Percentiles rank a stretch among this genome's conserved stretches.
Evolutionary conservation across 2,113 vertebrate genomes (phyloP).

Genomic region (Podiceps cristatus): DNA sequence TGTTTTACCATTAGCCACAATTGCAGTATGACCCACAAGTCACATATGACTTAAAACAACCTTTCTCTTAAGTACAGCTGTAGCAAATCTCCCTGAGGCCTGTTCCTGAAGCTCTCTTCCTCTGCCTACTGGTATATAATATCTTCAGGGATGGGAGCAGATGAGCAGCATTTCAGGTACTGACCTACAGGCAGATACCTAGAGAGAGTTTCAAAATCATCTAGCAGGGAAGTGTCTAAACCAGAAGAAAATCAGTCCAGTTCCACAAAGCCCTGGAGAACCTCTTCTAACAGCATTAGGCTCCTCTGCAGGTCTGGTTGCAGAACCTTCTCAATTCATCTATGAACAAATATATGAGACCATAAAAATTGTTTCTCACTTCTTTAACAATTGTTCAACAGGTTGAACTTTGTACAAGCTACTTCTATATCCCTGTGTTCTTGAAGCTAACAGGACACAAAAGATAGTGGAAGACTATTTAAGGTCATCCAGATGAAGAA

Average conservation of each 20-base stretch:
- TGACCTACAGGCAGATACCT: neutral
- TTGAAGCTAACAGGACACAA: neutral
- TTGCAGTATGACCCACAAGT: neutral
- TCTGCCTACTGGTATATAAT: accelerated
- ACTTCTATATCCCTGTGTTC: neutral
- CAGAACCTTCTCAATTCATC: neutral
- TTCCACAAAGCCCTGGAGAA: neutral
- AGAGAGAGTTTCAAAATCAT: neutral
- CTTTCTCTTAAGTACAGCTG: neutral
- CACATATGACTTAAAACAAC: neutral
- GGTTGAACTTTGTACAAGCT: neutral
- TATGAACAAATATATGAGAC: neutral
- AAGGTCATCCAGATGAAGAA: neutral
- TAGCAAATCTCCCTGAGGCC: neutral
- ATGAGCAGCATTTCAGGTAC: neutral
- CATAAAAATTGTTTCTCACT: neutral
- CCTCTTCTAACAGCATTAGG: neutral
- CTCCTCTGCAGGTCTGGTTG: neutral
- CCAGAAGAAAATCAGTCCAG: neutral
- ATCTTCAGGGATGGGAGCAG: neutral
- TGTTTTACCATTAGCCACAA: neutral
- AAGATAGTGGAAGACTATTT: neutral
- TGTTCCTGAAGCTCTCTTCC: neutral
- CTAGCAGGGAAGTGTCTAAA: neutral
- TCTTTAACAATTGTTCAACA: neutral